A percentile compares a stretch with the other conserved stretches of the same genome.
Conservation (phyloP, 2,113 vertebrate genomes). For the Lamprotornis superbus region DNA sequence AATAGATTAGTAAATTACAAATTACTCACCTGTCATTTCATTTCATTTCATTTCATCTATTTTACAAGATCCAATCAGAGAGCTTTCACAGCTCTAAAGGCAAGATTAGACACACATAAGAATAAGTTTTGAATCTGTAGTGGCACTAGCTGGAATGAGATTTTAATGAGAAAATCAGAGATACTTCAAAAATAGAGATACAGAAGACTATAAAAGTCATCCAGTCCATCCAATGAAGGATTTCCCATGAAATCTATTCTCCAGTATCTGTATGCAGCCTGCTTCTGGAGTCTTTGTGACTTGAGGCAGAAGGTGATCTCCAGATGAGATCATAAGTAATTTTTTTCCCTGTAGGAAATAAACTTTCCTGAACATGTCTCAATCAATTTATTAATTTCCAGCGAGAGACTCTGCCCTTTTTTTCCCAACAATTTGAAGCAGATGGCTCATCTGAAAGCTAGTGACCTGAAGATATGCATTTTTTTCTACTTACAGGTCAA, state of each 20-base stretch:
- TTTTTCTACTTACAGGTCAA: constrained; percentile 20
- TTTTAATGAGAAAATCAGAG: background rate
- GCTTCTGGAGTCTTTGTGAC: background rate
- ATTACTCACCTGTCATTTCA: background rate
- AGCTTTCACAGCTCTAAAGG: background rate
- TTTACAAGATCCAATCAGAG: background rate
- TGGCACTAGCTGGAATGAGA: background rate
- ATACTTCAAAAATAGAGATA: background rate
- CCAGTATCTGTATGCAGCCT: background rate
- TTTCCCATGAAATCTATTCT: background rate
- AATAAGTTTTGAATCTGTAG: background rate
- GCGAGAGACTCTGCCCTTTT: background rate
- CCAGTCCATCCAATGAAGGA: background rate
- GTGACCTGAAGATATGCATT: background rate
- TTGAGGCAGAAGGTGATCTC: background rate
- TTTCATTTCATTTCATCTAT: background rate
- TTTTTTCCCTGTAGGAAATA: background rate
- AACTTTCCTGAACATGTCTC: background rate
- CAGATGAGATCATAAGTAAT: background rate
- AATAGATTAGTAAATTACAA: background rate
- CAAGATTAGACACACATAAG: background rate
- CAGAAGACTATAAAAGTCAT: background rate
- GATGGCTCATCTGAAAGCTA: constrained; percentile 36
- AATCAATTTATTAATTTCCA: constrained; percentile 27
- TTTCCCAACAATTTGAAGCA: constrained; percentile 19